Evolutionary conservation across 2,113 vertebrate species (phyloP), one percentile per base, ranked within the genome.

Genomic region (Muntiacus muntjak): DNA sequence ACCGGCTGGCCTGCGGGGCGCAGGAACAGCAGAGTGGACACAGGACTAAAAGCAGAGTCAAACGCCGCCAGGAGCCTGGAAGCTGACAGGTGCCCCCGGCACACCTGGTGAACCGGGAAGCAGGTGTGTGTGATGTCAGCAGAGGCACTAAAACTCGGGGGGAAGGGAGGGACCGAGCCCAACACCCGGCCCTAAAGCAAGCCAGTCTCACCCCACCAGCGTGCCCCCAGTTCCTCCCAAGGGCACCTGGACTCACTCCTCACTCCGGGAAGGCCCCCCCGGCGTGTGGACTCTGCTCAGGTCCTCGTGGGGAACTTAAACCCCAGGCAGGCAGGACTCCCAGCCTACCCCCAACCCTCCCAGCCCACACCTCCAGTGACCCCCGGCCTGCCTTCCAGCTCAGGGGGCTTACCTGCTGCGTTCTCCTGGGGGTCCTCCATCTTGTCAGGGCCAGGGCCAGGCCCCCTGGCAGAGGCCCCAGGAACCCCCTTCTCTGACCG

Each of bases 341-440:
- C 43, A 43, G 74, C 25, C 40, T 13, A 78, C 10, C 25, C 36
- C n/a, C 40, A 7, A 1, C 36, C 2, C 43, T 33, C 45, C 19
- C 33, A 36, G 13, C 43, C 13, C 21, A 33, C 21, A 13, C 7
- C 62, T 21, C 23, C 36, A 71, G 40, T 7, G 45, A 33, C 86
- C 45, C 78, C 78, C 14, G 23, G 36, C 13, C 87, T 2, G 33
- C 45, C 57, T 83, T 87, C 62, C 55, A 16, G 45, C 54, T 55
- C 33, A 30, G 54, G 33, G 25, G 25, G 67, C 50, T 84, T 93
- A 98, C 97, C 98, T 98, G 89, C 64, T n/a, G 11, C 64, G 21
- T 58, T 95, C 92, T 96, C 83, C 40, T 50, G 9, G 30, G 79
- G 71, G 33, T 81, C 90, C 87, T 74, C 92, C 97, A 98, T 97